These are phyloP conservation scores for Euspilapteryx auroguttella DNA, from an alignment of 2,888 invertebrate genomes.

Conservation along the genomic window DNA sequence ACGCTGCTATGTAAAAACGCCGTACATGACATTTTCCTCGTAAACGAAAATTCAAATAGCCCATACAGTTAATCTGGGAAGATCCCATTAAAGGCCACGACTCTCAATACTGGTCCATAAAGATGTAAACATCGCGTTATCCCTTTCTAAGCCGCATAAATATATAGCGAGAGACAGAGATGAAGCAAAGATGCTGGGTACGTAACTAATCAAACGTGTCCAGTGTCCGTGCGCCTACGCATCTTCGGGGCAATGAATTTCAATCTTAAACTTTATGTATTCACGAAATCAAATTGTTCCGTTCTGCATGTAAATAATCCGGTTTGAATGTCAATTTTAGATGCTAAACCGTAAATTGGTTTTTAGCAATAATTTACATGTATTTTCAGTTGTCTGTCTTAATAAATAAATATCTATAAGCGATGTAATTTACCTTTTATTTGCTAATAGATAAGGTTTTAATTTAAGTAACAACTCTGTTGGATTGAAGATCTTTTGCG, in stretches of 20 bases:
- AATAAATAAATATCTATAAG: conserved; percentile 14
- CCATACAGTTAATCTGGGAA: conserved; percentile 35
- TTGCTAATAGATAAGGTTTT: too few relatives aligned
- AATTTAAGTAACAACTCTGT: too few relatives aligned
- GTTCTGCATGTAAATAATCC: too few relatives aligned
- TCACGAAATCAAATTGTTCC: too few relatives aligned
- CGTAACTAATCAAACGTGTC: conserved; percentile 52
- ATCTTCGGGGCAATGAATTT: too few relatives aligned
- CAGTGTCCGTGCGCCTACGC: conserved; percentile 44
- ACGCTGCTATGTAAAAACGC: conserved; percentile 29
- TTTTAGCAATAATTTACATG: conserved; percentile 19
- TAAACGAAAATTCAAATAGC: conserved; percentile 38
- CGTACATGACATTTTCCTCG: conserved; percentile 36
- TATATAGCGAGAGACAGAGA: conserved; percentile 21
- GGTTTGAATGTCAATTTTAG: too few relatives aligned
- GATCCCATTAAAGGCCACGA: conserved; percentile 44
- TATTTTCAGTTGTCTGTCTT: conserved; percentile 19
- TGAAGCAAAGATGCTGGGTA: conserved; percentile 30
- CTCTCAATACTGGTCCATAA: conserved; percentile 38
- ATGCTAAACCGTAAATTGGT: not conserved
- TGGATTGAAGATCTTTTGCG: too few relatives aligned
- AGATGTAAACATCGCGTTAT: conserved; percentile 33
- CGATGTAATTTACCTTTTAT: too few relatives aligned
- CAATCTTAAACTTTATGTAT: too few relatives aligned
- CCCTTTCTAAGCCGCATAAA: conserved; percentile 17